Base-by-base conservation (phyloP, 2,113 vertebrate genomes). In the Marmota monax region DNA sequence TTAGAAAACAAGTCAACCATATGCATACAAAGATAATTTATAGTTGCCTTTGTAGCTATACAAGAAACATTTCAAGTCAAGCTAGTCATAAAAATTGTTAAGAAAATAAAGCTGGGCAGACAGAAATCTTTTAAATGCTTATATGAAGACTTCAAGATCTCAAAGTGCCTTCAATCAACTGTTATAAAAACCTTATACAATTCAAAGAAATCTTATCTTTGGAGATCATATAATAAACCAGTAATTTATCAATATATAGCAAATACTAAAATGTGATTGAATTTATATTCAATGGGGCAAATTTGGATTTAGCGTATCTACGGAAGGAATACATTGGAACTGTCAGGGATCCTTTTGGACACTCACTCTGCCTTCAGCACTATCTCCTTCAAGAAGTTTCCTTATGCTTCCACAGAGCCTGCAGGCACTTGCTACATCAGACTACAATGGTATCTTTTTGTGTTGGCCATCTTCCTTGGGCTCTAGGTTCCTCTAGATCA, bases 1-100 rank as follows among this genome's bases (percentile, higher is more conserved):
- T 92, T 92, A 94, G 73, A 89, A 84, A 89, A 82, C 91, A 93
- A 78, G 53, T 86, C 5, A 45, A 95, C 72, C 42, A 72, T 29
- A 72, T 34, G 79, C 7, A 63, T 32, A 84, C 34, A 74, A 76
- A 92, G 78, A 69, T 80, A 39, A 78, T 87, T 80, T 90, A 69
- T 45, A 87, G 23, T 4, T 80, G 86, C 39, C 70, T 95, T n/a
- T 78, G 86, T 23, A 95, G 39, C 63, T 56, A 58, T 22, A 85
- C 10, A 48, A 88, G 72, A 96, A 85, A 95, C 27, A 45, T 17
- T 25, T 34, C 73, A 92, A 82, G 65, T 89, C 58, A 85, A 94
- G 34, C 34, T 1, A 42, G 39, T 61, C 65, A 84, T 61, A 84
- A 84, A 80, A 74, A 58, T 22, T 84, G 79, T 79, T 45, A 94